Evolutionary conservation across 2,797 vertebrate genomes (phyloP).

Genomic region (Gadopsis bispinosus): DNA sequence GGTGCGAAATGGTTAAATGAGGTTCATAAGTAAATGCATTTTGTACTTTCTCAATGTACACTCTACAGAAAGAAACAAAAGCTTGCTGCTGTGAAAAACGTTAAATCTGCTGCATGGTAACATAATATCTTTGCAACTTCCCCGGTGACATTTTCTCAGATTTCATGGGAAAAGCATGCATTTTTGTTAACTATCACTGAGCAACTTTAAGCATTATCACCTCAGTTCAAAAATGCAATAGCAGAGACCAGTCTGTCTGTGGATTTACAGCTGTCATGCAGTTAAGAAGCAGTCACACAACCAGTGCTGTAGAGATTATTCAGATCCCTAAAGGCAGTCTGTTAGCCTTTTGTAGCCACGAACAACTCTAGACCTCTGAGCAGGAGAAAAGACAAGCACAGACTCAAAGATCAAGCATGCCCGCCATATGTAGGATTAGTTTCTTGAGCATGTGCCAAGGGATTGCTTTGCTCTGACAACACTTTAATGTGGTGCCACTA

Average conservation of each 20-base stretch:
- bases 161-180: constrained; percentile 1
- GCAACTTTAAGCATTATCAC: constrained; percentile 47
- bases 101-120: constrained; percentile 37
- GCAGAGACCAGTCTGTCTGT: constrained; percentile 67
- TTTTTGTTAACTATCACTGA: constrained; percentile 40
- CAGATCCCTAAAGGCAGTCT: constrained; percentile 38
- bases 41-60: constrained; percentile 56
- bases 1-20: constrained; percentile 32
- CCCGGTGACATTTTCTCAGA: constrained; percentile 10
- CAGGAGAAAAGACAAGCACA: constrained; percentile 26
- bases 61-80: constrained; percentile 40
- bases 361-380: constrained; percentile 60
- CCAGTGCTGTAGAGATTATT: constrained; percentile 52
- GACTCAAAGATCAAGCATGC: constrained; percentile 38
- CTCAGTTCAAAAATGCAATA: constrained; percentile 67
- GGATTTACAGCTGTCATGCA: constrained; percentile 30
- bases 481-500: constrained; percentile 54
- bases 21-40: constrained; percentile 36
- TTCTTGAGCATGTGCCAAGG: constrained; percentile 67
- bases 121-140: constrained; percentile 19
- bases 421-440: constrained; percentile 42
- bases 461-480: constrained; percentile 40
- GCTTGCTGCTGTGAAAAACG: constrained; percentile 47
- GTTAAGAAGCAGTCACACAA: constrained; percentile 32
- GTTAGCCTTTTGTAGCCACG: constrained; percentile 55